Evolutionary conservation across 2,888 invertebrate species (phyloP), one percentile per base, ranked within the genome.

Genomic region (Acrocera orbiculus): DNA sequence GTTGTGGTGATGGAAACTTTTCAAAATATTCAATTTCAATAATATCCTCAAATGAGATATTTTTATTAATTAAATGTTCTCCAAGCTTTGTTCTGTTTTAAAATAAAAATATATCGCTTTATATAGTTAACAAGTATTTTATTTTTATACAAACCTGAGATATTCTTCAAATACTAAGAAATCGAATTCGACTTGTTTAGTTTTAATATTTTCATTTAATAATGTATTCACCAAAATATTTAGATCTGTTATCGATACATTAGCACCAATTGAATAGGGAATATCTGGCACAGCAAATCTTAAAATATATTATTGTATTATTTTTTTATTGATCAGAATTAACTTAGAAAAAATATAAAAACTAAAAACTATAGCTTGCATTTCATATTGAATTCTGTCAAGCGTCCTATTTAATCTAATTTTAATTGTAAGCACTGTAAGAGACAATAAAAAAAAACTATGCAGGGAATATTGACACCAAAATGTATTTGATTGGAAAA

Each of bases 11-110:
- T 9, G 92, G 86, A 45, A 80, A 77, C 45, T 82, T 73, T 53
- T 87, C 82, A 15, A 95, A 64, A 61, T 95, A 96, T 59, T 96
- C 95, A 32, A 96, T 69, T 43, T 85, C 79, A 43, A 95, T 63
- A 8, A 85, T 78, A 34, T 73, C 71, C 65, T 96, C 95, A 30
- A 76, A 75, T 1, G 83, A 82, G 8, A 79, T 64, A 24, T 70
- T 70, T 47, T 76, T 77, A 38, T 80, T 75, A 40, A 73, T 68
- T 35, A 92, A 62, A 57, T 86, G 82, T 46, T 83, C 79, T 31
- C 66, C 62, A 23, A 93, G 61, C 0, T 51, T 46, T 4, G 49
- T 48, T 4, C 53, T 42, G 27, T n/a, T 7, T 22, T 10, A 22
- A 22, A 22, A 22, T 7, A 8, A 32, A 35, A 2, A 19, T 22